phyloP scores from a whole-genome alignment of 2,888 invertebrate genomes.

The Pachydiplax longipennis region DNA sequence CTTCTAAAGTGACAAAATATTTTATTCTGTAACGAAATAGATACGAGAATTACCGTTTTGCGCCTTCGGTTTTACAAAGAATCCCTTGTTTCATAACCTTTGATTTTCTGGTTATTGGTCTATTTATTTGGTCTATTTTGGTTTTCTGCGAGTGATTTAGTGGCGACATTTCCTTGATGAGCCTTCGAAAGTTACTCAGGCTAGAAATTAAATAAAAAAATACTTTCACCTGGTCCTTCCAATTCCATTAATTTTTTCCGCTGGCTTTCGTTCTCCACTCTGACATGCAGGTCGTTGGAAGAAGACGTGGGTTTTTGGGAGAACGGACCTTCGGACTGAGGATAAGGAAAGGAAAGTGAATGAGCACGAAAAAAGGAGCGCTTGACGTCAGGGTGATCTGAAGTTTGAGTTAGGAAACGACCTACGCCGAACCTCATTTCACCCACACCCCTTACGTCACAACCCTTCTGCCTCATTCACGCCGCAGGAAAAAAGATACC shows the following conservation, averaged over 20 bases:
- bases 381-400: neutral
- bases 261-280: neutral
- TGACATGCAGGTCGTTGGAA: neutral
- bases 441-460: neutral
- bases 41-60: too few species aligned
- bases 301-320: neutral
- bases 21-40: too few species aligned
- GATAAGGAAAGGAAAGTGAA: neutral
- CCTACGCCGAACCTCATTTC: neutral
- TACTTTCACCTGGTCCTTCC: neutral
- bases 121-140: too few species aligned
- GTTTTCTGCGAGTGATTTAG: neutral
- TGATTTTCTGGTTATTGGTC: too few species aligned
- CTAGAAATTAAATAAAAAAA: neutral
- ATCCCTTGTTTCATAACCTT: too few species aligned
- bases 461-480: neutral
- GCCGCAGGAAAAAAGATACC: neutral
- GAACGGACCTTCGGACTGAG: neutral
- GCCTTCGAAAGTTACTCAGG: neutral
- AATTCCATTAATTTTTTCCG: neutral
- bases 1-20: too few species aligned
- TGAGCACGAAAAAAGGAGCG: neutral
- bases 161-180: neutral
- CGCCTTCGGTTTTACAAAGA: too few species aligned
- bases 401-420: neutral